phyloP scores from a whole-genome alignment of 2,797 vertebrate genomes.

The Loriculus beryllinus region DNA sequence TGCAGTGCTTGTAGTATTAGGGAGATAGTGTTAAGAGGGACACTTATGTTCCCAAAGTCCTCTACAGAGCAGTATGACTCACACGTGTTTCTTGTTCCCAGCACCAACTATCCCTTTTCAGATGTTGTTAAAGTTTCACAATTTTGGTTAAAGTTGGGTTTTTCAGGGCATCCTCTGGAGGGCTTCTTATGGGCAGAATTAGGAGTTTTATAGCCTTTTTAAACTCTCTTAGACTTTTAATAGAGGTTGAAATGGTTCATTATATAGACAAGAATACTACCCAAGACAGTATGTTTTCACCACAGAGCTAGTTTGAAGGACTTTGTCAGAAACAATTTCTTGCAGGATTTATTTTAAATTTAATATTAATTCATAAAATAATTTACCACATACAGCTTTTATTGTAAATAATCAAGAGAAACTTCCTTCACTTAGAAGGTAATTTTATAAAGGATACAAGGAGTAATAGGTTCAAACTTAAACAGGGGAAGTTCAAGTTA shows the following conservation, averaged over 20 bases:
- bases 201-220: neutral
- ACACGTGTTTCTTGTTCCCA: neutral
- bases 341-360: neutral
- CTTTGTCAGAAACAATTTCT: neutral
- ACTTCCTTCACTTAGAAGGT: neutral
- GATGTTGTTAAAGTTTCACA: neutral
- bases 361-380: neutral
- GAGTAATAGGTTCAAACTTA: neutral
- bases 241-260: neutral
- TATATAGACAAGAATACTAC: neutral
- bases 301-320: neutral
- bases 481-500: too few species aligned
- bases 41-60: neutral
- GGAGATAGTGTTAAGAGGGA: neutral
- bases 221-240: neutral
- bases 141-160: neutral
- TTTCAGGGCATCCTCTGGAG: neutral
- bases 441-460: neutral
- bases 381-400: neutral
- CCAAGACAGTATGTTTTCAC: neutral
- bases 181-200: neutral
- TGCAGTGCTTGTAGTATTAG: neutral
- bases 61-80: neutral
- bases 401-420: neutral
- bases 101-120: neutral